Base-by-base conservation (phyloP, 2,113 vertebrate genomes). In the Hirundichthys speculiger region DNA sequence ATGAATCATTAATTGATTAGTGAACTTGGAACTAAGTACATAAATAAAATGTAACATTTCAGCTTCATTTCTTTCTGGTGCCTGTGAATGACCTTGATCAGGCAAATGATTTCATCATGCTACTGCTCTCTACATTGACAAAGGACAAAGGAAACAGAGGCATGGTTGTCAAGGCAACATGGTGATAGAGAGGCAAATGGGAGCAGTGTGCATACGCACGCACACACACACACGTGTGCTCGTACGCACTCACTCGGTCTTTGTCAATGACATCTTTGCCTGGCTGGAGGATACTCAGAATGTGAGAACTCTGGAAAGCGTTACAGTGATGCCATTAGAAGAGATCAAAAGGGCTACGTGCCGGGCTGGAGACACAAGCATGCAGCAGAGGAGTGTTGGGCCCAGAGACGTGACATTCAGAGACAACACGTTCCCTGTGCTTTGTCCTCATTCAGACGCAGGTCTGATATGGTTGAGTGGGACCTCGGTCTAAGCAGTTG, bases 151-250 rank as follows among this genome's bases (percentile, higher is more conserved):
- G 69, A 81, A 69, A 84, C 73, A 69, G 75, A 74, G 71, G 71
- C 59, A 40, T 60, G 75, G 91, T 90, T 83, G 90, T 80, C 84
- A 88, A 79, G 85, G 85, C 80, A 90, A 90, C 86, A 47, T 69
- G 75, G 75, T 59, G 71, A 75, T 42, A 65, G 77, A 75, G 48
- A 82, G 74, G 79, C 74, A 77, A 73, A 68, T 73, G 59, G 74
- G 72, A 73, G 70, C 66, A 53, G 59, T 57, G 74, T 69, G 53
- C 5, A 38, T 22, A 18, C n/a, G n/a, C n/a, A n/a, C n/a, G n/a
- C 14, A 38, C 62, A 30, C 64, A n/a, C n/a, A n/a, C 14, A 38
- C 62, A 30, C 64, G n/a, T 42, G 10, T 38, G 3, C 61, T 57
- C 56, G 19, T 13, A 72, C 42, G 3, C 60, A 45, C 71, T 59